Evolutionary conservation across 1,140 invertebrate genomes (phyloP), one percentile per base, ranked within the genome.

Genomic region (Bombus waltoni): DNA sequence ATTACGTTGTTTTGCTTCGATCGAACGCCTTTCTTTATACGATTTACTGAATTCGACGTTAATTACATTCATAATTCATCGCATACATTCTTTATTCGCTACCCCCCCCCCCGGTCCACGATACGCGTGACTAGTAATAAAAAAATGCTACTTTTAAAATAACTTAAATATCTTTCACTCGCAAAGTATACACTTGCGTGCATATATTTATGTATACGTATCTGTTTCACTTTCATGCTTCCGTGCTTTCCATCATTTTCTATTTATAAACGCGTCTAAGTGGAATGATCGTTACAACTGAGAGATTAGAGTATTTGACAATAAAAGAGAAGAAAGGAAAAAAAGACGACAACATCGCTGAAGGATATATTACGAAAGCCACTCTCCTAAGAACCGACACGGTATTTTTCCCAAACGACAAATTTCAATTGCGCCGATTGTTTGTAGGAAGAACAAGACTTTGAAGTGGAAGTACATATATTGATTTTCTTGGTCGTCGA

Each of bases 121-220:
- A 93, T 92, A 89, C 66, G 92, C 93, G 92, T 94, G 94, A 95
- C 94, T 94, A 95, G 94, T 90, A 92, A 90, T 91, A 94, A 22
- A 53, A 47, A 53, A 92, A 93, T 92, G 80, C 93, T 93, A 92
- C 68, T 83, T 91, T 90, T 91, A 91, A 92, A 93, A 94, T 94
- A 94, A 94, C 88, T 92, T 93, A 93, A 92, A 92, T 84, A 89
- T 89, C 82, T 91, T 83, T 90, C 81, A 75, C 81, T 92, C 86
- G 81, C 53, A 87, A 86, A 76, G 77, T 85, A 81, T 72, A 87
- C 78, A 81, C 71, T 42, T 88, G 44, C 65, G 74, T 90, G 65
- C 47, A 82, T 71, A 68, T 80, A 82, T 68, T 66, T 90, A 83
- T 87, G 87, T 89, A 76, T 87, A 83, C 90, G 83, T 89, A 87